phyloP scores from a whole-genome alignment of 2,113 vertebrate species.

The Peromyscus californicus region DNA sequence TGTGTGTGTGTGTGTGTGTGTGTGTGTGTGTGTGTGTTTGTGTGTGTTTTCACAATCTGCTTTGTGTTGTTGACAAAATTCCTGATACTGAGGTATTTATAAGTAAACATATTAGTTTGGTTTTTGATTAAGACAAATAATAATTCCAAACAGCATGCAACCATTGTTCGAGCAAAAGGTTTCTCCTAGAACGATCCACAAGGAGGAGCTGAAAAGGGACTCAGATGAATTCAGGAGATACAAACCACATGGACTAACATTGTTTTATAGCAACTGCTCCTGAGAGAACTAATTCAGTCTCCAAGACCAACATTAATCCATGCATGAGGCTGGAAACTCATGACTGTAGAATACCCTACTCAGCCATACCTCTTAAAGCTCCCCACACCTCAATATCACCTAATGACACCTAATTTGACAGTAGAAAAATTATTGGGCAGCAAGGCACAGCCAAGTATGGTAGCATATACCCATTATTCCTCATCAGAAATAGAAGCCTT shows the following conservation, averaged over 20 bases:
- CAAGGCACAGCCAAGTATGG: background rate
- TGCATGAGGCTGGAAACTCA: background rate
- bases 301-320: background rate
- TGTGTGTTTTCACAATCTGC: background rate
- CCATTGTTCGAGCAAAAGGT: background rate
- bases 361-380: background rate
- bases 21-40: too few relatives aligned
- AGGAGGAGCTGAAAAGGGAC: background rate
- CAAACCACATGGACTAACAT: background rate
- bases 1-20: too few relatives aligned
- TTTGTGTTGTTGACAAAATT: background rate
- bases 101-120: background rate
- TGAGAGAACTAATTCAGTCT: background rate
- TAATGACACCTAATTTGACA: background rate
- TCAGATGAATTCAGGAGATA: rapidly evolving
- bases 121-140: background rate
- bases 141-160: background rate
- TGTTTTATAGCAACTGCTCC: background rate
- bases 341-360: background rate
- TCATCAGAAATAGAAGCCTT: background rate
- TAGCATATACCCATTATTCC: background rate
- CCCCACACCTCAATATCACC: background rate
- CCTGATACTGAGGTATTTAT: background rate
- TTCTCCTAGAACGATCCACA: background rate
- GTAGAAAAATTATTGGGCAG: too few relatives aligned